These are phyloP conservation scores for Stenotaenia linearis DNA, from an alignment of 2,888 invertebrate species.

Conservation along the genomic window DNA sequence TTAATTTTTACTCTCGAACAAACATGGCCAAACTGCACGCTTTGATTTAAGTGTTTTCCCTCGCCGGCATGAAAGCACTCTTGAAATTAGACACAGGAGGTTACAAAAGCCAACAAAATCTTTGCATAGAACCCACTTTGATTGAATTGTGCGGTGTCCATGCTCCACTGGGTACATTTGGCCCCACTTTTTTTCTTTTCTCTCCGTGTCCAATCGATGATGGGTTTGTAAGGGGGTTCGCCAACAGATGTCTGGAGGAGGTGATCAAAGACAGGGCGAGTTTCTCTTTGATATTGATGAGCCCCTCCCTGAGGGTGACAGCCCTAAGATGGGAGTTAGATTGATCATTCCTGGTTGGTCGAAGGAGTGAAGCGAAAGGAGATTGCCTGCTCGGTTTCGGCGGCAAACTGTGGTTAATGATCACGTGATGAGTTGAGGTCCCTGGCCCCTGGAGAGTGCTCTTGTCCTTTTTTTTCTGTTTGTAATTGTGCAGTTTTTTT, in stretches of 20 bases:
- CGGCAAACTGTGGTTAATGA: neutral
- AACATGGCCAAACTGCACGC: neutral
- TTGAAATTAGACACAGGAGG: neutral
- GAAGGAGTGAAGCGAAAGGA: slow-evolving; percentile 5
- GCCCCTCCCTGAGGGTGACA: slow-evolving; percentile 4
- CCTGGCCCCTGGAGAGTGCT: neutral
- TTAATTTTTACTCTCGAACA: neutral
- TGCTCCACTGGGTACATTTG: neutral
- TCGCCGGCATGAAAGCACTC: neutral
- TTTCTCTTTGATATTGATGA: slow-evolving; percentile 9
- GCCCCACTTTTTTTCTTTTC: neutral
- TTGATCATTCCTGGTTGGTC: slow-evolving; percentile 9
- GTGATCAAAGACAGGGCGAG: slow-evolving; percentile 9
- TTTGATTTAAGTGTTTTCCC: neutral
- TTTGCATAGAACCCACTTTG: neutral
- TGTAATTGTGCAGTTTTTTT: neutral
- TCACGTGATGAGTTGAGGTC: slow-evolving; percentile 9
- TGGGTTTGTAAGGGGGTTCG: neutral
- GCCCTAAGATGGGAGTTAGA: neutral
- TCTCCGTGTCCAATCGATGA: neutral
- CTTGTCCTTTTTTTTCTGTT: neutral
- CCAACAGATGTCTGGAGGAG: neutral
- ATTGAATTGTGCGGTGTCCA: slow-evolving; percentile 4
- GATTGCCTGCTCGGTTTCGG: slow-evolving; percentile 9
- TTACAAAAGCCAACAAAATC: neutral